Evolutionary conservation across 2,888 invertebrate genomes (phyloP).

Genomic region (Unio delphinus): DNA sequence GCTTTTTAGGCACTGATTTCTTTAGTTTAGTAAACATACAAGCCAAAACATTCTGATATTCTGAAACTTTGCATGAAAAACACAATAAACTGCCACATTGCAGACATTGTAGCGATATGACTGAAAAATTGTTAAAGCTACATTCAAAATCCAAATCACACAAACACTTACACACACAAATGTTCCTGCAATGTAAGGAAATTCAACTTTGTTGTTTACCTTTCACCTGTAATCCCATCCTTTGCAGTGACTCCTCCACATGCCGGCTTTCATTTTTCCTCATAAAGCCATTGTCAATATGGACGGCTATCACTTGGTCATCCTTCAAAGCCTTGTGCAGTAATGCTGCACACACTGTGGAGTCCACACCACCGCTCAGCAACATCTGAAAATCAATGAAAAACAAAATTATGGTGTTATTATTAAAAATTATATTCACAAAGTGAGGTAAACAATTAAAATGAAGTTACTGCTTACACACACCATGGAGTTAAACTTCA

Average conservation of each 20-base stretch:
- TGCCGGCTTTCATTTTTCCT: constrained; percentile 92
- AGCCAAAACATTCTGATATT: too few relatives aligned
- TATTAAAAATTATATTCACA: not conserved
- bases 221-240: constrained; percentile 86
- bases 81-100: too few relatives aligned
- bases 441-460: too few relatives aligned
- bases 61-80: too few relatives aligned
- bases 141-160: too few relatives aligned
- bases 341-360: constrained; percentile 98
- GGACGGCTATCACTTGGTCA: constrained; percentile 91
- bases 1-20: too few relatives aligned
- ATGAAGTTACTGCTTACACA: too few relatives aligned
- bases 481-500: too few relatives aligned
- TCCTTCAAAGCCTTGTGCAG: constrained; percentile 90
- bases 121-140: too few relatives aligned
- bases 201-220: constrained; percentile 56
- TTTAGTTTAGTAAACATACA: too few relatives aligned
- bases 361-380: constrained; percentile 98
- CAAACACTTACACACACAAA: too few relatives aligned
- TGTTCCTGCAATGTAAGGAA: not conserved
- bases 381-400: constrained; percentile 78
- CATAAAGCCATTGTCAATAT: constrained; percentile 99
- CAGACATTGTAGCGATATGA: too few relatives aligned
- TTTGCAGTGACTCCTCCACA: constrained; percentile 87
- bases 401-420: not conserved